Evolutionary conservation across 2,797 vertebrate genomes (phyloP).

Genomic region (Cuculus canorus): DNA sequence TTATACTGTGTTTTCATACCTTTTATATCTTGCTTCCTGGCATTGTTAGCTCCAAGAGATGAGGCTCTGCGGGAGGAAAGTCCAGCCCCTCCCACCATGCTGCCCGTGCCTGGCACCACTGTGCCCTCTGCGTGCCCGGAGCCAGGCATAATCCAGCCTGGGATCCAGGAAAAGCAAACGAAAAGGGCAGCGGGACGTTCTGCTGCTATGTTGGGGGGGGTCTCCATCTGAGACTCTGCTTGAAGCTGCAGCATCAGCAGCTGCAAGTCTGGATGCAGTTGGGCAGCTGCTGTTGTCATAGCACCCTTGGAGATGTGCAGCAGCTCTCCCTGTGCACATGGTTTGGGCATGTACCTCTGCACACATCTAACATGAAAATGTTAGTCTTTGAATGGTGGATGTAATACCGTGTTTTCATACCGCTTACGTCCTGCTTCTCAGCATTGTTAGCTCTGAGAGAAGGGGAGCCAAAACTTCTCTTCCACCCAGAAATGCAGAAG

Average conservation of each 20-base stretch:
- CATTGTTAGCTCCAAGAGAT: accelerated
- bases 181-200: background rate
- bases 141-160: too few relatives aligned
- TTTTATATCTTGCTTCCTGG: accelerated
- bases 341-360: background rate
- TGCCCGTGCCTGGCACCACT: too few relatives aligned
- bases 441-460: background rate
- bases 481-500: background rate
- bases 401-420: accelerated
- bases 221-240: background rate
- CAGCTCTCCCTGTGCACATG: accelerated
- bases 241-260: background rate
- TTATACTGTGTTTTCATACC: accelerated
- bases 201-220: too few relatives aligned
- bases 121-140: too few relatives aligned
- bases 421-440: background rate
- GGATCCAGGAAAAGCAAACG: background rate
- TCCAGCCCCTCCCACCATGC: too few relatives aligned
- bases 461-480: background rate
- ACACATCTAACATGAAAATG: accelerated
- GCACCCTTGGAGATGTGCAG: accelerated
- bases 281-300: background rate
- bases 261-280: background rate
- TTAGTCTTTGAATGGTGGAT: accelerated
- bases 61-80: background rate